phyloP scores from a whole-genome alignment of 2,113 vertebrate genomes.

The Pteropus alecto region DNA sequence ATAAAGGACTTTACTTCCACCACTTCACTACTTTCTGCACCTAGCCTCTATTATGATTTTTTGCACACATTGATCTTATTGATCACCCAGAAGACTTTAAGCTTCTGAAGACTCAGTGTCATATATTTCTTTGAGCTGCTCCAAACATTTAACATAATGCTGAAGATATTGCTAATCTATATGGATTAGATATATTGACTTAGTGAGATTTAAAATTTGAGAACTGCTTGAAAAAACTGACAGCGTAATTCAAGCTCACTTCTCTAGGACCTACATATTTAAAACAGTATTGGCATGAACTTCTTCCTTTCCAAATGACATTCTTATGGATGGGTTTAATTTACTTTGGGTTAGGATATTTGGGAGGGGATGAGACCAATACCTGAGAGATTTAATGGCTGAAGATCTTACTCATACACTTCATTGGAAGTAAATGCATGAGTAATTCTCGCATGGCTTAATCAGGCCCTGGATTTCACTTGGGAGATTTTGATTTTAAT shows the following conservation, averaged over 20 bases:
- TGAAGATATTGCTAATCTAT: conserved; percentile 43
- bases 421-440: conserved; percentile 73
- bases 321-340: conserved; percentile 43
- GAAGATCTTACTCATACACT: conserved; percentile 68
- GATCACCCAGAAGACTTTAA: background rate
- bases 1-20: background rate
- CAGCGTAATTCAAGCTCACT: conserved; percentile 13
- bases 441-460: conserved; percentile 74
- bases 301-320: conserved; percentile 43
- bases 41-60: background rate
- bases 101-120: background rate
- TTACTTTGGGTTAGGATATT: conserved; percentile 52
- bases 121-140: conserved; percentile 16
- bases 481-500: conserved; percentile 85
- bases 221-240: conserved; percentile 15
- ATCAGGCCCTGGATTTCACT: conserved; percentile 76
- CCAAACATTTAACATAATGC: conserved; percentile 16
- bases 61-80: background rate
- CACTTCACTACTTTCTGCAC: background rate
- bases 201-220: conserved; percentile 42
- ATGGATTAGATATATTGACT: conserved; percentile 3
- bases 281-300: background rate
- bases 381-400: conserved; percentile 70
- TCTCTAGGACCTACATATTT: conserved; percentile 33
- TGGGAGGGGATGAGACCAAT: conserved; percentile 43